Conservation (phyloP, 2,888 invertebrate genomes). For the Stenolophus ochropezus region DNA sequence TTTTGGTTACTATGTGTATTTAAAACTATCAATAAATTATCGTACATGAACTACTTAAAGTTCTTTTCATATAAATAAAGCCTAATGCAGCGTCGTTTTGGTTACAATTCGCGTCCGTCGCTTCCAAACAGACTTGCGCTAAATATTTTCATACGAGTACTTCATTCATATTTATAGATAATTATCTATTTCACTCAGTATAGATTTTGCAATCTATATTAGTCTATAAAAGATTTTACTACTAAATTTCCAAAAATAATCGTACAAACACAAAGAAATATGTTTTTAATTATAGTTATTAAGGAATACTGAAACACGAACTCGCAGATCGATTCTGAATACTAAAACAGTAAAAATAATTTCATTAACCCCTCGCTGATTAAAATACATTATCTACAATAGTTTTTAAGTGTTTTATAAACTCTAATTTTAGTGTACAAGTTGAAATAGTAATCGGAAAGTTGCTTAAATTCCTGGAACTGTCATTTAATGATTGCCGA, state of each 20-base stretch:
- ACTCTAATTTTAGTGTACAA: not conserved
- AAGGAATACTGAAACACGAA: not conserved
- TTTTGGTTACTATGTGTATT: not conserved
- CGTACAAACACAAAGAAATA: conserved; percentile 24
- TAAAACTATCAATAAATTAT: not conserved
- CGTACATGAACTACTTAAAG: not conserved
- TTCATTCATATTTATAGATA: not conserved
- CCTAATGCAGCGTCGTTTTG: too few relatives aligned
- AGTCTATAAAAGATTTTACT: conserved; percentile 10
- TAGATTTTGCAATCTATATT: conserved; percentile 29
- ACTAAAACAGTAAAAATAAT: not conserved
- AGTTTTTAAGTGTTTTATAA: not conserved
- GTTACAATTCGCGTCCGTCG: not conserved
- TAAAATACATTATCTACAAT: not conserved
- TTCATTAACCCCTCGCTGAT: not conserved
- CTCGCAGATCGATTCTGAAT: not conserved
- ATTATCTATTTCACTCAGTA: not conserved
- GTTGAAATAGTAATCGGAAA: not conserved
- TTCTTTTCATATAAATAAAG: not conserved
- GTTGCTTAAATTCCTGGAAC: not conserved
- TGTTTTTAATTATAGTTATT: conserved; percentile 41
- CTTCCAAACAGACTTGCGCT: not conserved
- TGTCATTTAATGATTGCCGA: not conserved
- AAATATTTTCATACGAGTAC: not conserved
- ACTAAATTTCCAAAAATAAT: not conserved